Evolutionary conservation across 2,888 invertebrate species (phyloP).

Genomic region (Helicoverpa assulta): DNA sequence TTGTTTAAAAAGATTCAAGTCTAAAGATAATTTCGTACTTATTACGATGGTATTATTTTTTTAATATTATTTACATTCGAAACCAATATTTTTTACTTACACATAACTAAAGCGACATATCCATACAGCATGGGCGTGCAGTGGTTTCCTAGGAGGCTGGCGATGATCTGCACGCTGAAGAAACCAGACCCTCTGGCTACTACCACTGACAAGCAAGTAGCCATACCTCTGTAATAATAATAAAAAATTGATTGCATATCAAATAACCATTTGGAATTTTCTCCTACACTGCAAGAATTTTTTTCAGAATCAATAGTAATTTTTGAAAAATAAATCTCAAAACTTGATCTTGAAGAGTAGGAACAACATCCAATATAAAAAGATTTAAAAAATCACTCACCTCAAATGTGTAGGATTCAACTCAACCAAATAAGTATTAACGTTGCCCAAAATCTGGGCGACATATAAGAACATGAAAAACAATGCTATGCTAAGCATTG

Average conservation of each 20-base stretch:
- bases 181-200: constrained; percentile 83
- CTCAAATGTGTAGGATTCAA: constrained; percentile 83
- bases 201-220: constrained; percentile 82
- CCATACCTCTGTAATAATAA: constrained; percentile 78
- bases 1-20: too few relatives aligned
- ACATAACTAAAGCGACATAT: constrained; percentile 73
- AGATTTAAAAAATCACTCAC: constrained; percentile 54
- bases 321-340: too few relatives aligned
- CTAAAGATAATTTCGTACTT: too few relatives aligned
- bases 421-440: constrained; percentile 82
- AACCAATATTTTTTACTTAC: constrained; percentile 67
- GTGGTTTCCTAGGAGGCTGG: constrained; percentile 71
- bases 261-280: too few relatives aligned
- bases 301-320: too few relatives aligned
- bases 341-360: too few relatives aligned
- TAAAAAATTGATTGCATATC: too few relatives aligned
- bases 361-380: too few relatives aligned
- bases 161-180: constrained; percentile 83
- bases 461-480: constrained; percentile 81
- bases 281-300: too few relatives aligned
- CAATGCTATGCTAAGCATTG: constrained; percentile 76
- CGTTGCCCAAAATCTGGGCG: constrained; percentile 78
- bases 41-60: too few relatives aligned
- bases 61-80: too few relatives aligned
- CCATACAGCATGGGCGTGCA: constrained; percentile 78